Evolutionary conservation across 2,888 invertebrate species (phyloP).

Genomic region (Cantharis nigra): DNA sequence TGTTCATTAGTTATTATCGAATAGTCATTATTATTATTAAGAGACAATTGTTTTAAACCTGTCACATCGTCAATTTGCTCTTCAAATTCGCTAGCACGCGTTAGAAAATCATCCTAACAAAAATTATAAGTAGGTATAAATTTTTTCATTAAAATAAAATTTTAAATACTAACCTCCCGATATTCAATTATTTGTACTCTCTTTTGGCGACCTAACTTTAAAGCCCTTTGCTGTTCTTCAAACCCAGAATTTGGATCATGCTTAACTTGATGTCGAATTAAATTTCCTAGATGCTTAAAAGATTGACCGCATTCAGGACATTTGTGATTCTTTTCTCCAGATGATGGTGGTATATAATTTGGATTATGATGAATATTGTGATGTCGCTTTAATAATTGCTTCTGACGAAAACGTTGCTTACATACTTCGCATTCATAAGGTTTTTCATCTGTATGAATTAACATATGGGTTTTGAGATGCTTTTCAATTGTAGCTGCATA

Average conservation of each 20-base stretch:
- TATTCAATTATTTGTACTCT: slow-evolving; percentile 71
- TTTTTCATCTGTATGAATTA: slow-evolving; percentile 94
- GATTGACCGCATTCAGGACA: slow-evolving; percentile 80
- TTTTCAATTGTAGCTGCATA: slow-evolving; percentile 92
- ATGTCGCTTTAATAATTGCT: slow-evolving; percentile 87
- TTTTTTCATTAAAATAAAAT: neutral
- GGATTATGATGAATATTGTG: slow-evolving; percentile 93
- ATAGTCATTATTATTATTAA: slow-evolving; percentile 70
- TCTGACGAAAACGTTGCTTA: slow-evolving; percentile 85
- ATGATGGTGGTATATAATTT: slow-evolving; percentile 82
- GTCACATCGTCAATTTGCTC: slow-evolving; percentile 64
- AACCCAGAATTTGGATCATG: slow-evolving; percentile 86
- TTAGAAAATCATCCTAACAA: slow-evolving; percentile 55
- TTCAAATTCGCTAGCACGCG: slow-evolving; percentile 53
- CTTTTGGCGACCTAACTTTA: slow-evolving; percentile 79
- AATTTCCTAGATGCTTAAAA: slow-evolving; percentile 87
- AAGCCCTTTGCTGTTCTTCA: slow-evolving; percentile 72
- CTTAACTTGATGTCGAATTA: slow-evolving; percentile 88
- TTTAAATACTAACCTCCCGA: slow-evolving; percentile 45
- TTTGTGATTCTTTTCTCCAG: slow-evolving; percentile 86
- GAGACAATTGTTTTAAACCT: slow-evolving; percentile 69
- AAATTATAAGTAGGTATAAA: neutral
- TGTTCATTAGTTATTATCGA: slow-evolving; percentile 61
- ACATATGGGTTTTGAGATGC: slow-evolving; percentile 91
- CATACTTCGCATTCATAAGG: slow-evolving; percentile 89